These are phyloP conservation scores for Ambastaia sidthimunki DNA, from an alignment of 2,797 vertebrate genomes.

Conservation along the genomic window DNA sequence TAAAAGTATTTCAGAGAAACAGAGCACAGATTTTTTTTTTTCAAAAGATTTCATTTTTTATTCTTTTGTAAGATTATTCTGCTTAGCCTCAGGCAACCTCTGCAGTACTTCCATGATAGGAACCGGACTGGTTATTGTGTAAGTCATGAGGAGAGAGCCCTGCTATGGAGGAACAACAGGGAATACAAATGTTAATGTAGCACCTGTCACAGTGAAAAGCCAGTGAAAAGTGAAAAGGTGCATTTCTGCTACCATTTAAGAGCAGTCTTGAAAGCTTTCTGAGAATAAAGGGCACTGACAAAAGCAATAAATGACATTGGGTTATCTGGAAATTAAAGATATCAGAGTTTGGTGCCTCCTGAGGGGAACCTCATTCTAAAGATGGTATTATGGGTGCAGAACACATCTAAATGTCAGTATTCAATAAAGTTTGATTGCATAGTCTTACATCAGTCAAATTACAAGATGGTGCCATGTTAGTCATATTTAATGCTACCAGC, in stretches of 20 bases:
- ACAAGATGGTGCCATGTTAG: neutral
- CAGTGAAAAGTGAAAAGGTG: conserved; percentile 1
- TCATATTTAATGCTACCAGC: neutral
- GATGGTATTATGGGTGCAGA: neutral
- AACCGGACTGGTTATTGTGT: conserved; percentile 5
- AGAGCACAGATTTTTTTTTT: neutral
- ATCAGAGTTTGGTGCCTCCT: neutral
- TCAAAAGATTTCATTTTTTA: too few species aligned
- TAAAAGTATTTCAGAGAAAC: neutral
- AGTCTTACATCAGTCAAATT: conserved; percentile 1
- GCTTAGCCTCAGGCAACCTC: conserved; percentile 6
- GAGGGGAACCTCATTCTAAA: conserved; percentile 4
- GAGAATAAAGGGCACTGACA: conserved; percentile 17
- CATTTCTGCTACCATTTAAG: neutral
- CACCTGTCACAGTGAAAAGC: conserved; percentile 23
- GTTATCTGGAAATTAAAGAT: conserved; percentile 21
- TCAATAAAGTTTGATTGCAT: neutral
- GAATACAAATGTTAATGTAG: conserved; percentile 33
- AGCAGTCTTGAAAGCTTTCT: conserved; percentile 17
- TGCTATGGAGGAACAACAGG: conserved; percentile 24
- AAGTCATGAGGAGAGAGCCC: neutral
- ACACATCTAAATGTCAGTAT: neutral
- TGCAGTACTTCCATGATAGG: conserved; percentile 12
- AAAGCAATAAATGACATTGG: conserved; percentile 19
- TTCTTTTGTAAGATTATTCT: neutral